Evolutionary conservation across 2,113 vertebrate species (phyloP).

Genomic region (Piprites chloris): DNA sequence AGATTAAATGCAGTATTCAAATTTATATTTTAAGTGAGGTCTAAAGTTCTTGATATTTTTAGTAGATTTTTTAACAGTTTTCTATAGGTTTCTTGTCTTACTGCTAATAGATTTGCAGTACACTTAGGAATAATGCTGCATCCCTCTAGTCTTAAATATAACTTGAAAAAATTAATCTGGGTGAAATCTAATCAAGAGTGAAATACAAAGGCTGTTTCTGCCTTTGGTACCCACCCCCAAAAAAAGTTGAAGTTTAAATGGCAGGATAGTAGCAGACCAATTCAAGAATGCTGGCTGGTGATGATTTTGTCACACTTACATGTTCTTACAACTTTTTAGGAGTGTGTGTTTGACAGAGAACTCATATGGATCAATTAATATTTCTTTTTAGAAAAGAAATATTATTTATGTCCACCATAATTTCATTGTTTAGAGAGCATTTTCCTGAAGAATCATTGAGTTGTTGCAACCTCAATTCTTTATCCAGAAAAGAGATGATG

Average conservation of each 20-base stretch:
- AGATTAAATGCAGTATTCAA: not conserved
- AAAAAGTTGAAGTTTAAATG: not conserved
- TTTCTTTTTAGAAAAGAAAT: not conserved
- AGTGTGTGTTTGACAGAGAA: not conserved
- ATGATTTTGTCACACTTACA: not conserved
- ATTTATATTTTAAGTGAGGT: conserved; percentile 22
- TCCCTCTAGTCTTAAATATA: not conserved
- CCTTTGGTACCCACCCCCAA: not conserved
- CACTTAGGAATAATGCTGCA: not conserved
- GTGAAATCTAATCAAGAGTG: not conserved
- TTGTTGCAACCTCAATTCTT: not conserved
- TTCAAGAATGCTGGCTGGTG: not conserved
- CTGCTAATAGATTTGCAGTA: not conserved
- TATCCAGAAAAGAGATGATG: not conserved
- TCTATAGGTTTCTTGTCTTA: not conserved
- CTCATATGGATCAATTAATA: not conserved
- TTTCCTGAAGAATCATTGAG: not conserved
- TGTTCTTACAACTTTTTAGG: not conserved
- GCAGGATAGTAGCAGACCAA: not conserved
- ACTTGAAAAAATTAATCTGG: not conserved
- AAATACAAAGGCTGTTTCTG: not conserved
- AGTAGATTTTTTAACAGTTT: not conserved
- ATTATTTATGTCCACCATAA: not conserved
- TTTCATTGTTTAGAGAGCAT: not conserved
- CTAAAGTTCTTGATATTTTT: not conserved